Base-by-base conservation (phyloP, 2,888 invertebrate species). In the Tinea pellionella region DNA sequence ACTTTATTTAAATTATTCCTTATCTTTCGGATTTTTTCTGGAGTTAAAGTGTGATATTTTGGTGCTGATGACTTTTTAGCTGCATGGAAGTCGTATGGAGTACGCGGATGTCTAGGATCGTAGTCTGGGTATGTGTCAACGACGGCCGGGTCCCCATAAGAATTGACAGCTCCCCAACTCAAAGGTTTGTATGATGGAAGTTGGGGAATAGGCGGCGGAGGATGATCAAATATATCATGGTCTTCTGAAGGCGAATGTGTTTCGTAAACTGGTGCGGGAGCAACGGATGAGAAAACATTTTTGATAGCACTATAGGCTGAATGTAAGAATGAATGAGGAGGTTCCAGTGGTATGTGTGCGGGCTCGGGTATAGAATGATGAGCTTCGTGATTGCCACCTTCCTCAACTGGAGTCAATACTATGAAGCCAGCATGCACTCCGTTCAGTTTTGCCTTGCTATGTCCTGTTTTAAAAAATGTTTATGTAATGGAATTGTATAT, bases 361-460 rank as follows among this genome's bases (percentile, higher is more conserved):
- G 61, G 58, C 16, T 32, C 61, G 6, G 55, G 13, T 59, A 30
- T 61, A 32, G 59, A 71, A 59, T 74, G 74, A 63, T 79, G 75
- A 6, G 65, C 69, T 62, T 77, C 80, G 64, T 70, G 69, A 43
- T 72, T 70, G 59, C 69, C 64, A 3, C 65, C 69, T 42, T 78
- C 79, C 61, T 69, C 83, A 65, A 86, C 68, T n/a, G 87, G 87
- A 58, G 86, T 75, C 69, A 88, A 75, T 64, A 87, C 70, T 63
- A 87, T 78, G 63, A 86, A 71, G 57, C 87, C 88, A 60, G 88
- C 88, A 67, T 85, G 87, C 59, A 83, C 73, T 65, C 87, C 87
- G 70, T 70, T 78, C 74, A 85, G 78, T 77, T 78, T 83, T 68
- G 78, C 77, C 64, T 80, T 78, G 53, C 24, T 53, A 19, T 37